Evolutionary conservation across 1,140 invertebrate species (phyloP).

Genomic region (Neodiprion pinetum): DNA sequence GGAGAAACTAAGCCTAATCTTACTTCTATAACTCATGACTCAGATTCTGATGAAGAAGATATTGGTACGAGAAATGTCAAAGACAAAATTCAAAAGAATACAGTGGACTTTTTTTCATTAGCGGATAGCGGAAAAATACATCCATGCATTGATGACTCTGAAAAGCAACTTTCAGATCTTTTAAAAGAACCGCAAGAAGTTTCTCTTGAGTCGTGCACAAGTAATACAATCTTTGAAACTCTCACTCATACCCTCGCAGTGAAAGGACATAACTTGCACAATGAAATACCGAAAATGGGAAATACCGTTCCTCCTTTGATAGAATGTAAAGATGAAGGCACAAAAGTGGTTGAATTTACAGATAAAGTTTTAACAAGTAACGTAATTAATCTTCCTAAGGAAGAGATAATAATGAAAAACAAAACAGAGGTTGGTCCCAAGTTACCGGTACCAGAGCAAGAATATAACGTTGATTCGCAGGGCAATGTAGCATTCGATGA

Average conservation of each 20-base stretch:
- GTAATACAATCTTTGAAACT: conserved; percentile 13
- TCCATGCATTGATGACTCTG: not conserved
- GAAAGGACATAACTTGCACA: not conserved
- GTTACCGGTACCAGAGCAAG: conserved; percentile 59
- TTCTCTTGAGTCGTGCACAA: conserved; percentile 30
- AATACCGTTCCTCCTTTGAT: not conserved
- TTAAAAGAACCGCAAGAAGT: conserved; percentile 18
- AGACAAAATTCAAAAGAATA: conserved; percentile 22
- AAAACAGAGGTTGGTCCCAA: conserved; percentile 57
- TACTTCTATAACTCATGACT: conserved; percentile 46
- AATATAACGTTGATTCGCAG: conserved; percentile 54
- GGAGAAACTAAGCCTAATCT: conserved; percentile 22
- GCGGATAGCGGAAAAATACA: conserved; percentile 27
- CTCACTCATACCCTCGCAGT: not conserved
- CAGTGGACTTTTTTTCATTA: conserved; percentile 45
- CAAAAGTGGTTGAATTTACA: not conserved
- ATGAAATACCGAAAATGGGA: not conserved
- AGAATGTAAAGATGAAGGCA: conserved; percentile 3
- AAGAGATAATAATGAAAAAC: conserved; percentile 57
- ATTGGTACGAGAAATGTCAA: conserved; percentile 42
- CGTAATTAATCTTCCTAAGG: conserved; percentile 49
- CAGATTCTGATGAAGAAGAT: conserved; percentile 58
- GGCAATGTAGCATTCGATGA: conserved; percentile 59
- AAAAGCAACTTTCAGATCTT: conserved; percentile 21
- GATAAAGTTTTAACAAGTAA: conserved; percentile 41